Evolutionary conservation across 2,113 vertebrate species (phyloP).

Genomic region (Oreocharis arfaki): DNA sequence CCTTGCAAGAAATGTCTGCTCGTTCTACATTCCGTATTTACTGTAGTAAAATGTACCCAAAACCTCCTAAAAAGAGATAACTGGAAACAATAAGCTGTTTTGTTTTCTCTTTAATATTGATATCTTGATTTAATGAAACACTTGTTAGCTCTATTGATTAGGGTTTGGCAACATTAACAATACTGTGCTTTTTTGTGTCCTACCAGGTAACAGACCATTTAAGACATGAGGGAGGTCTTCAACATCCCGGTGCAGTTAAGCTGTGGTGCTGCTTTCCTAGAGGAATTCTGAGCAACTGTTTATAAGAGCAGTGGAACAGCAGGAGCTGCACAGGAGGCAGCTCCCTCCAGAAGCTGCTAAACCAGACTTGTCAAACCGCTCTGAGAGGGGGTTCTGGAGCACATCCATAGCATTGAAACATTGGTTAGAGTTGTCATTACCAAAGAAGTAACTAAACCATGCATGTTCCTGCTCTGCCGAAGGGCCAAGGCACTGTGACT

Average conservation of each 20-base stretch:
- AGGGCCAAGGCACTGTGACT: not conserved
- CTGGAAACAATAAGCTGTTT: not conserved
- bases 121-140: not conserved
- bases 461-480: not conserved
- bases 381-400: not conserved
- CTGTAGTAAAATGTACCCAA: not conserved
- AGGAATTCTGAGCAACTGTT: not conserved
- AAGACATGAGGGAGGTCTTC: not conserved
- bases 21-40: not conserved
- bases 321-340: not conserved
- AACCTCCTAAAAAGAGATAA: not conserved
- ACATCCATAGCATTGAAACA: fast-evolving
- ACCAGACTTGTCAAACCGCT: not conserved
- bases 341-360: not conserved
- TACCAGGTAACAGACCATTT: not conserved
- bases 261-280: not conserved
- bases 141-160: not conserved
- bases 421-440: too few species aligned
- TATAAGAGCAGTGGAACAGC: not conserved
- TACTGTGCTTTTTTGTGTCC: not conserved
- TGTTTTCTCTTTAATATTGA: not conserved
- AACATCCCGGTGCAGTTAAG: not conserved
- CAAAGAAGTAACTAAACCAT: not conserved
- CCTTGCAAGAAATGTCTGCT: not conserved
- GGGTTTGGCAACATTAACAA: not conserved